Evolutionary conservation across 2,797 vertebrate species (phyloP), one percentile per base, ranked within the genome.

Genomic region (Coccyzus lansbergi): DNA sequence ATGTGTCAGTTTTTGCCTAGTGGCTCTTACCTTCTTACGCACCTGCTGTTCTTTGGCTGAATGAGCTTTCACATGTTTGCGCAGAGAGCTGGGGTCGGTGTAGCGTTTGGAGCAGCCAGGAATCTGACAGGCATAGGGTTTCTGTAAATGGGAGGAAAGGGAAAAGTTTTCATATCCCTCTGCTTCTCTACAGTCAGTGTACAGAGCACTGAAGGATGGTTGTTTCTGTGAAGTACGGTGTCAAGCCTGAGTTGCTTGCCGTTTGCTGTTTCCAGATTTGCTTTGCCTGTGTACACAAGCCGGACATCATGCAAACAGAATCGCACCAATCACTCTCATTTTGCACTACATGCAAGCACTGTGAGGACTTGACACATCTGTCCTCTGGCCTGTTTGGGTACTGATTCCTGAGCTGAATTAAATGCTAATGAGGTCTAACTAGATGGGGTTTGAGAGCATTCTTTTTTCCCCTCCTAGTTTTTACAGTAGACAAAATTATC

Each of bases 41-140:
- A 99, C 98, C 98, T 99, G 99, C 95, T 99, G 99, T 96, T 99
- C 99, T 98, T 99, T 99, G 97, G 99, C 99, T 0, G 99, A 99
- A 96, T 99, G 99, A 83, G 99, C 99, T 97, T 99, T 99, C 96
- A 99, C 99, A 7, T 99, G 99, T 94, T 99, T 99, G 97, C 99
- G 99, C 53, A 99, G 98, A 33, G 99, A 99, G 98, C 99, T 99
- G 95, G 99, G 99, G 96, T 99, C 99, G 1, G 99, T 99, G 98
- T 99, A 99, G 96, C 99, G 99, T 92, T 99, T 99, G 97, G 99
- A 99, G 93, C 99, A 99, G 95, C 99, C 99, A 0, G 99, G 99
- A 59, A 99, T 99, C 98, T 99, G 99, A 97, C 99, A 99, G 64
- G 99, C 99, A 1, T 99, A 99, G 5, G 99, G 99, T 97, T 99